Evolutionary conservation across 2,888 invertebrate genomes (phyloP).

Genomic region (Resseliella maxima): DNA sequence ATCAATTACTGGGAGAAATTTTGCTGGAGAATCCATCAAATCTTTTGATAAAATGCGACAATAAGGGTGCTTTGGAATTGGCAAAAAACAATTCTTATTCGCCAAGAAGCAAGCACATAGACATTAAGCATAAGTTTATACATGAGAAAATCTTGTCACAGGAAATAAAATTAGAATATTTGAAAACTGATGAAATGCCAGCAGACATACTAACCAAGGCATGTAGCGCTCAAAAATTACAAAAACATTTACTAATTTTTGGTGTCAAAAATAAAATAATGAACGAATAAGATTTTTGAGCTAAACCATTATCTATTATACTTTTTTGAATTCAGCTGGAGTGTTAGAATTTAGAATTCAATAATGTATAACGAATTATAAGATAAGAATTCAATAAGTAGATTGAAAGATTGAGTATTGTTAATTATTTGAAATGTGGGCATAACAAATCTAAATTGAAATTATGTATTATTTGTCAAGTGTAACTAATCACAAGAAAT

Average conservation of each 20-base stretch:
- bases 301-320: no score
- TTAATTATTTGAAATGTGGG: no score
- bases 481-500: no score
- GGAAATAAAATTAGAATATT: neutral
- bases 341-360: no score
- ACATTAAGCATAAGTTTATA: conserved; percentile 21
- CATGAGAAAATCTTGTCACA: neutral
- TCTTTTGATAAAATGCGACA: neutral
- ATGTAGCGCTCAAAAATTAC: neutral
- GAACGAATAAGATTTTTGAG: no score
- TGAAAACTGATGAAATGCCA: neutral
- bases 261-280: no score
- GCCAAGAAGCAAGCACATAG: neutral
- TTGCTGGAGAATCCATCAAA: neutral
- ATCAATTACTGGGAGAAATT: neutral
- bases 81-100: neutral
- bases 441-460: no score
- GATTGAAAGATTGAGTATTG: no score
- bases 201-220: conserved; percentile 9
- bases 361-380: no score
- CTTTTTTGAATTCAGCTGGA: no score
- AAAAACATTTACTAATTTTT: neutral
- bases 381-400: no score
- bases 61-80: neutral
- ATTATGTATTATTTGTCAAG: no score